Percentiles rank a stretch among this genome's conserved stretches.
phyloP scores from a whole-genome alignment of 2,888 invertebrate species.

The Agrochola circellaris region DNA sequence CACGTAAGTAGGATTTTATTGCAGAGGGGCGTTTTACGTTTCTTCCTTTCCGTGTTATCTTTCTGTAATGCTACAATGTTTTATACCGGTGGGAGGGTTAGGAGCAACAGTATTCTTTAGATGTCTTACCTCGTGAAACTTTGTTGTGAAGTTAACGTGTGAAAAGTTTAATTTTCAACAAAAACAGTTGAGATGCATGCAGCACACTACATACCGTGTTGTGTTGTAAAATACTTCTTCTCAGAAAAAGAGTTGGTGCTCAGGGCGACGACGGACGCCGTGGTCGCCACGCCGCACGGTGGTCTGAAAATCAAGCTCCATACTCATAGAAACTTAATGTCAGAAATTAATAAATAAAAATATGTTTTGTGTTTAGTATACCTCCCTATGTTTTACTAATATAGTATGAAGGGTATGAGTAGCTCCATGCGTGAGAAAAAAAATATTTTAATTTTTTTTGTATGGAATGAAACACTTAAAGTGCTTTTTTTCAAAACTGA shows the following conservation, averaged over 20 bases:
- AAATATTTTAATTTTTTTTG: too few relatives aligned
- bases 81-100: slow-evolving; percentile 27
- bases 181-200: not conserved
- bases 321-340: too few relatives aligned
- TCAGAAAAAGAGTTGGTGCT: not conserved
- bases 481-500: too few relatives aligned
- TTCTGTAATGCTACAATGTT: slow-evolving; percentile 38
- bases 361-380: too few relatives aligned
- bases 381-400: too few relatives aligned
- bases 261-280: too few relatives aligned
- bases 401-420: too few relatives aligned
- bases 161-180: slow-evolving; percentile 12
- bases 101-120: slow-evolving; percentile 18
- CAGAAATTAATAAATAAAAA: too few relatives aligned
- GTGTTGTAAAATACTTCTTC: not conserved
- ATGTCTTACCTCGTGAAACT: slow-evolving; percentile 25
- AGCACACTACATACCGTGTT: not conserved
- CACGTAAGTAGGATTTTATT: slow-evolving; percentile 63
- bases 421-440: too few relatives aligned
- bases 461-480: too few relatives aligned
- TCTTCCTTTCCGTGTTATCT: slow-evolving; percentile 38
- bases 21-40: slow-evolving; percentile 27
- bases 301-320: too few relatives aligned
- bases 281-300: too few relatives aligned
- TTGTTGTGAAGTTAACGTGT: slow-evolving; percentile 23